Evolutionary conservation across 2,113 vertebrate species (phyloP), one percentile per base, ranked within the genome.

Genomic region (Orientallactaga bullata): DNA sequence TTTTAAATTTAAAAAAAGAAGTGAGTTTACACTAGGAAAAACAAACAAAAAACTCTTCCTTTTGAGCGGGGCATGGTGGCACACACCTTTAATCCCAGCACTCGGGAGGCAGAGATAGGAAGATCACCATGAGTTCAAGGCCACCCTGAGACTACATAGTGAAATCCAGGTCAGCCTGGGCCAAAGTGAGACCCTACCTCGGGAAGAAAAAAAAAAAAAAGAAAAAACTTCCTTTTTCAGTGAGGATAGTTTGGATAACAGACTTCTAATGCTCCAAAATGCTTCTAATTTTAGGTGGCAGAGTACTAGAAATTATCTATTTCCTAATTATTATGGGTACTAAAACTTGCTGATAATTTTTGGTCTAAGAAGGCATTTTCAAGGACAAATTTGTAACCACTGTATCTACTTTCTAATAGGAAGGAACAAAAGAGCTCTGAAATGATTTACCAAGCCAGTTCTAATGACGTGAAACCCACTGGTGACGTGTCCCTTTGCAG

Each of bases 1-100:
- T 84, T 77, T 82, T 95, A 17, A 65, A 37, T 55, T 82, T 95
- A 17, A 65, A 37, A 47, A 37, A 76, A 85, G 76, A 86, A 35
- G 6, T 84, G 35, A 82, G 16, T 83, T 85, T 28, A 20, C 5
- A 2, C 42, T 65, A 66, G 10, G 10, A 3, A 30, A 10, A 13
- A 28, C 3, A 23, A 69, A 58, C 26, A 35, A 74, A 85, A 39
- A 21, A 7, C n/a, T n/a, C 4, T 61, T 9, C 51, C 66, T 30
- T 51, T 66, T 16, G n/a, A n/a, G n/a, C n/a, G n/a, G n/a, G n/a
- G n/a, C n/a, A n/a, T n/a, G n/a, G n/a, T n/a, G n/a, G n/a, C n/a
- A n/a, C n/a, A n/a, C n/a, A n/a, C n/a, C n/a, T n/a, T n/a, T n/a
- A n/a, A n/a, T n/a, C n/a, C n/a, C n/a, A n/a, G n/a, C n/a, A n/a